Percentiles rank a stretch among this genome's conserved stretches.
phyloP scores from a whole-genome alignment of 2,113 vertebrate genomes.

The Crotalus helleri region DNA sequence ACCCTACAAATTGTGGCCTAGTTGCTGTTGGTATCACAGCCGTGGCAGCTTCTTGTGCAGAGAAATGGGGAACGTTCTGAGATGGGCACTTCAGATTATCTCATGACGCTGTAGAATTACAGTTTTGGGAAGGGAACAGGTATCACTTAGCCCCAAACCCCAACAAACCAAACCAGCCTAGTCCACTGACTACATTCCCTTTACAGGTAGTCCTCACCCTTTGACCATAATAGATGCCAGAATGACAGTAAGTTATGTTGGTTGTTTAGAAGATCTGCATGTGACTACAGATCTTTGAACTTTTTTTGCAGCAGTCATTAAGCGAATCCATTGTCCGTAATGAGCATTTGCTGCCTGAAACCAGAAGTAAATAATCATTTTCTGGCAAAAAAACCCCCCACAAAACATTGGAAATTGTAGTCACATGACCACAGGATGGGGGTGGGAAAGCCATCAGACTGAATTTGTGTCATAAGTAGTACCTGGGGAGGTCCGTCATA shows the following conservation, averaged over 20 bases:
- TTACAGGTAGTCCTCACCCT: not conserved
- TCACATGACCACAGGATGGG: not conserved
- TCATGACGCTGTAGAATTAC: not conserved
- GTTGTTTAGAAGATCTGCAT: not conserved
- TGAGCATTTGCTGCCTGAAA: not conserved
- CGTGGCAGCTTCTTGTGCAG: not conserved
- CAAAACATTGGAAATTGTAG: not conserved
- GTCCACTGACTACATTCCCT: not conserved
- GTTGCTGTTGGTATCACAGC: not conserved
- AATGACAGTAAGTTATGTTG: not conserved
- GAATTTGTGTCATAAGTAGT: not conserved
- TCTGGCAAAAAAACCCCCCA: not conserved
- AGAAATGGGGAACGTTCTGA: not conserved
- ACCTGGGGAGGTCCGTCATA: too few species aligned
- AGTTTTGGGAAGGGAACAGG: not conserved
- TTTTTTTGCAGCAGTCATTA: not conserved
- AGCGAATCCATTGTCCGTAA: not conserved
- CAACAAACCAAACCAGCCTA: not conserved
- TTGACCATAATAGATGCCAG: not conserved
- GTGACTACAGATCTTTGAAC: not conserved
- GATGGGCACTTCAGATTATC: not conserved
- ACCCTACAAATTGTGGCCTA: not conserved
- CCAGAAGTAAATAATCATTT: not conserved
- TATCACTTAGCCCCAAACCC: not conserved
- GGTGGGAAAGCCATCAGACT: not conserved